These are phyloP conservation scores for Cephalopterus ornatus DNA, from an alignment of 2,113 vertebrate genomes.

Conservation along the genomic window DNA sequence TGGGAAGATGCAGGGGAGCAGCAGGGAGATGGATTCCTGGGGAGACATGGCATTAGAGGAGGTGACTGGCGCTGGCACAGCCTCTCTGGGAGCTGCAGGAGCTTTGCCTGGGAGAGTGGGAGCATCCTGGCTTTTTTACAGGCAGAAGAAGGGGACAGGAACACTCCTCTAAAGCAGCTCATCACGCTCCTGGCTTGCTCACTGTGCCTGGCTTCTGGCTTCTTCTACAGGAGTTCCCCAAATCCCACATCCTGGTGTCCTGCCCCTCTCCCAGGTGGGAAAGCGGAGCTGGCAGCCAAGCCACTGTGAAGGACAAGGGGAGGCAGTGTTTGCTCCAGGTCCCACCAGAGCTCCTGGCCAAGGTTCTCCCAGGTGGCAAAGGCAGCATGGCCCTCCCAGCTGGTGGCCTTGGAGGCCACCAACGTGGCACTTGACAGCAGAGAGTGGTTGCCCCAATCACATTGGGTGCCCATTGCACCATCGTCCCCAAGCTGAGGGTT, in stretches of 20 bases:
- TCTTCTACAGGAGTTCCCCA: background rate
- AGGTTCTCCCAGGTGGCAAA: background rate
- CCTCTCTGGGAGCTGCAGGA: background rate
- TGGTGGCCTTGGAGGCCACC: background rate
- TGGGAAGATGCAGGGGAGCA: background rate
- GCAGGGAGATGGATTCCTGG: background rate
- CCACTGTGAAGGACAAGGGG: background rate
- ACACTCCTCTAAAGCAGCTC: fast-evolving
- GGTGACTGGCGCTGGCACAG: background rate
- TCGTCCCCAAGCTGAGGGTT: background rate
- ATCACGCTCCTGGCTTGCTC: fast-evolving
- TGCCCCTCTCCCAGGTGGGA: background rate
- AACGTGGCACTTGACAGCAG: background rate
- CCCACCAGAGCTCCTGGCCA: background rate
- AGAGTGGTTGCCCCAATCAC: background rate
- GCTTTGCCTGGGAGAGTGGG: background rate
- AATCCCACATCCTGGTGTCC: background rate
- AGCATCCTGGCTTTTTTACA: fast-evolving
- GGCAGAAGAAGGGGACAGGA: background rate
- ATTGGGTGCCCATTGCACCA: background rate
- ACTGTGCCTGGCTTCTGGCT: fast-evolving
- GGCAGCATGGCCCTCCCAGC: background rate
- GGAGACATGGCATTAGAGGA: background rate
- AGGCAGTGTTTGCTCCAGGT: background rate
- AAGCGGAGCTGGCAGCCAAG: background rate